Evolutionary conservation across 2,797 vertebrate species (phyloP).

Genomic region (Rhinatrema bivittatum): DNA sequence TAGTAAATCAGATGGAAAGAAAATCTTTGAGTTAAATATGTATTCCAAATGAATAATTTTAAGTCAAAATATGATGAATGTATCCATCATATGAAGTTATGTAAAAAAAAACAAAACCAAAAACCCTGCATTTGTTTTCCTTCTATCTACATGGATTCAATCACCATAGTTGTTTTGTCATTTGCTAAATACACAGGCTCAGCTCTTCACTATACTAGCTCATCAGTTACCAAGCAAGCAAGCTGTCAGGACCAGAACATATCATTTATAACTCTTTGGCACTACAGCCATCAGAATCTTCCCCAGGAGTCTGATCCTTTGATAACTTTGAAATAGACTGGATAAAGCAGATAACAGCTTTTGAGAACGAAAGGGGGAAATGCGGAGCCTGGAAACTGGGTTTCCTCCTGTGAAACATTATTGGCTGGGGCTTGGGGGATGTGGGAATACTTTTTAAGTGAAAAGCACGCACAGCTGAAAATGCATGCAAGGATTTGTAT

Average conservation of each 20-base stretch:
- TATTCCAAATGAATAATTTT: constrained; percentile 36
- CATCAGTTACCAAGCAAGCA: constrained; percentile 49
- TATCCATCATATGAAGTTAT: constrained; percentile 50
- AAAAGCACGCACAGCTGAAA: neutral
- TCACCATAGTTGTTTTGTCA: constrained; percentile 41
- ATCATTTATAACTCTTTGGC: constrained; percentile 54
- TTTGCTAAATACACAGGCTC: constrained; percentile 51
- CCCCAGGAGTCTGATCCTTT: constrained; percentile 7
- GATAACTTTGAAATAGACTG: constrained; percentile 17
- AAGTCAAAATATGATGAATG: constrained; percentile 31
- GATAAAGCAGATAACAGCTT: neutral
- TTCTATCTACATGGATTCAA: constrained; percentile 43
- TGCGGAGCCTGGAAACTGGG: neutral
- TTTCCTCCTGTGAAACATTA: neutral
- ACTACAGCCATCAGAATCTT: constrained; percentile 45
- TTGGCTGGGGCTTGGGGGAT: neutral
- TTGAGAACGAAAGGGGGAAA: neutral
- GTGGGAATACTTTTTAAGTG: no score
- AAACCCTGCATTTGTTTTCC: constrained; percentile 44
- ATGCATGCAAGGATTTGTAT: no score
- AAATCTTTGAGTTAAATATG: constrained; percentile 32
- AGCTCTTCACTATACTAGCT: constrained; percentile 37
- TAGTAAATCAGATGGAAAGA: no score
- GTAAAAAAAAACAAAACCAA: no score
- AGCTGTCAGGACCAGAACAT: constrained; percentile 38